Conservation (phyloP, 1,140 invertebrate species). For the Pseudomyrmex sp. region DNA sequence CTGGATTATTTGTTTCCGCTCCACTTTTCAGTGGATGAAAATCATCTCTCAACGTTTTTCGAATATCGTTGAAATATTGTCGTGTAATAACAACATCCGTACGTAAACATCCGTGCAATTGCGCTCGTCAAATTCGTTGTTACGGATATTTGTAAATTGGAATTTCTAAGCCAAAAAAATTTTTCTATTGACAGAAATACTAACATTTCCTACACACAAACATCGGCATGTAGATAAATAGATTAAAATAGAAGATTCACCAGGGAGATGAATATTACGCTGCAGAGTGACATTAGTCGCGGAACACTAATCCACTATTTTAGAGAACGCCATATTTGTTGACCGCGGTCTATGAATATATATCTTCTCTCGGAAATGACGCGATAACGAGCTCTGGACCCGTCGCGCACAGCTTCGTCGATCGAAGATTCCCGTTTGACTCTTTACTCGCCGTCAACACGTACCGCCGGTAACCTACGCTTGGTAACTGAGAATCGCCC, state of each 20-base stretch:
- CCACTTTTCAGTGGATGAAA: too few species aligned
- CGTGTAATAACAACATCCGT: too few species aligned
- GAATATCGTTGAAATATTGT: too few species aligned
- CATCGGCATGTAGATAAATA: too few species aligned
- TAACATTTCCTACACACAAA: too few species aligned
- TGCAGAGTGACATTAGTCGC: not conserved
- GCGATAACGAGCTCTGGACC: conserved; percentile 60
- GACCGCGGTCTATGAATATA: conserved; percentile 54
- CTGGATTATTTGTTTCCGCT: too few species aligned
- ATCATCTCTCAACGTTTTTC: too few species aligned
- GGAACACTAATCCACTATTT: conserved; percentile 13
- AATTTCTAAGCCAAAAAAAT: too few species aligned
- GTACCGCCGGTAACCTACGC: conserved; percentile 43
- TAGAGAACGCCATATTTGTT: conserved; percentile 50
- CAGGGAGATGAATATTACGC: conserved; percentile 23
- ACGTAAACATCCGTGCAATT: too few species aligned
- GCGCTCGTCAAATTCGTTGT: too few species aligned
- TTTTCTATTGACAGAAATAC: too few species aligned
- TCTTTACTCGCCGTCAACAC: conserved; percentile 62
- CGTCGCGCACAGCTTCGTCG: conserved; percentile 42
- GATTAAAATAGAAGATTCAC: not conserved
- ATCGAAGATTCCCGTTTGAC: conserved; percentile 65
- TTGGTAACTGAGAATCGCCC: conserved; percentile 35
- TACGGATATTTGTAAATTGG: too few species aligned
- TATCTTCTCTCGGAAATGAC: conserved; percentile 51